A percentile compares a stretch with the other conserved stretches of the same genome.
These are phyloP conservation scores for Melanocharis versteri DNA, from an alignment of 2,113 vertebrate genomes.

Conservation along the genomic window DNA sequence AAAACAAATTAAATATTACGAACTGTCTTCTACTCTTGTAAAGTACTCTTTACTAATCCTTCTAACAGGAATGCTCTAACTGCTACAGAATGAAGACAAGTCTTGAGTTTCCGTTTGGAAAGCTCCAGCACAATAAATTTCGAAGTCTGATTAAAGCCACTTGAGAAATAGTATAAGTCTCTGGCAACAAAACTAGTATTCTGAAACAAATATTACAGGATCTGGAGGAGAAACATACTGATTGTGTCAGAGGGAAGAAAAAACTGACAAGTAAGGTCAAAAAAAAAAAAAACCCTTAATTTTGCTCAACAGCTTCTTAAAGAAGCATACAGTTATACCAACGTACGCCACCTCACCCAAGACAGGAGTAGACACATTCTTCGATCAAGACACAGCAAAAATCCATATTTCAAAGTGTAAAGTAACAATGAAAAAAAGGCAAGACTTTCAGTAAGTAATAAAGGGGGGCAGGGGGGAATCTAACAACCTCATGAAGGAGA, in stretches of 20 bases:
- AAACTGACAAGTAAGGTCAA: neutral
- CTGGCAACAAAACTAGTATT: neutral
- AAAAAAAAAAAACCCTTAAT: too few species aligned
- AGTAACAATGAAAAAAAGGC: neutral
- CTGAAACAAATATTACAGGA: neutral
- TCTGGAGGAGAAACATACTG: neutral
- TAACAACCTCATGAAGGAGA: neutral
- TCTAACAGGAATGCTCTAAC: neutral
- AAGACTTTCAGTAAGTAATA: neutral
- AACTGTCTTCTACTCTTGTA: neutral
- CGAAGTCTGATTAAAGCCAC: neutral
- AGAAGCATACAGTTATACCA: neutral
- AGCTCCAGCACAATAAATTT: neutral
- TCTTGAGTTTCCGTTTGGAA: neutral
- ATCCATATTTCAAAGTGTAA: neutral
- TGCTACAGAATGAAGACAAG: slow-evolving; percentile 1
- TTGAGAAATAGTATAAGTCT: neutral
- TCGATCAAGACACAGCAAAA: neutral
- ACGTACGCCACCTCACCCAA: neutral
- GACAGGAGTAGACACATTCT: neutral
- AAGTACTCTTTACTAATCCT: neutral
- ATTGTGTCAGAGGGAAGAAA: rapidly evolving
- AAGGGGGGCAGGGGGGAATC: rapidly evolving
- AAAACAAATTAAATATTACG: neutral
- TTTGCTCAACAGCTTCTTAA: neutral